Base-by-base conservation (phyloP, 2,888 invertebrate species). In the Halictus ligatus region DNA sequence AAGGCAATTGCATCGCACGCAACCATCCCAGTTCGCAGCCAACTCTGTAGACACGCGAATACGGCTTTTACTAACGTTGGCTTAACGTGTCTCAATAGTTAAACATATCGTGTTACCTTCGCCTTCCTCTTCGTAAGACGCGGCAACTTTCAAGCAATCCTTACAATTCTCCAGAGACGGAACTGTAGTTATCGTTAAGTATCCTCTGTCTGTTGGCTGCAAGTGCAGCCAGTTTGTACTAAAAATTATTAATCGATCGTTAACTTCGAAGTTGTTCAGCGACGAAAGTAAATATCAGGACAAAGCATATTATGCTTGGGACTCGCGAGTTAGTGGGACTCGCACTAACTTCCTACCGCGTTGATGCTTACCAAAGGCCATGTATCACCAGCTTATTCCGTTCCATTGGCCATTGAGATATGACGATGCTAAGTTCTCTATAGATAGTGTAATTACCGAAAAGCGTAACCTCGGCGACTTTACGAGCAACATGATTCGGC, bases 351-450 rank as follows among this genome's bases (percentile, higher is more conserved):
- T n/a, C 8, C n/a, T 25, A 25, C 18, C 21, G 4, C 15, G 10
- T 13, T 4, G 2, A 69, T 40, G 94, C 96, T 95, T 95, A 97
- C 97, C 96, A 96, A 90, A 96, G 96, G 84, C 97, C 97, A 95
- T 97, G 97, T 90, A 97, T 96, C 72, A 97, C 96, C 74, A 97
- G 95, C 93, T 97, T 97, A 88, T 96, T 96, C 72, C 96, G 95
- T 94, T 97, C 97, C 91, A 96, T 96, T 60, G 97, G 97, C 97
- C 97, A 97, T 93, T 97, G 97, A 94, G 97, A 97, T 92, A 97
- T 96, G 89, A 96, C 96, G 89, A 97, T 96, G 92, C 96, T 96
- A 85, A 97, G 95, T 95, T 93, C 95, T 90, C 94, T 94, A 81
- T 93, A 93, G 80, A 96, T 94, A 72, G 94, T 94, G 94, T 96